phyloP scores from a whole-genome alignment of 2,888 invertebrate genomes.

The Magallana nippona region DNA sequence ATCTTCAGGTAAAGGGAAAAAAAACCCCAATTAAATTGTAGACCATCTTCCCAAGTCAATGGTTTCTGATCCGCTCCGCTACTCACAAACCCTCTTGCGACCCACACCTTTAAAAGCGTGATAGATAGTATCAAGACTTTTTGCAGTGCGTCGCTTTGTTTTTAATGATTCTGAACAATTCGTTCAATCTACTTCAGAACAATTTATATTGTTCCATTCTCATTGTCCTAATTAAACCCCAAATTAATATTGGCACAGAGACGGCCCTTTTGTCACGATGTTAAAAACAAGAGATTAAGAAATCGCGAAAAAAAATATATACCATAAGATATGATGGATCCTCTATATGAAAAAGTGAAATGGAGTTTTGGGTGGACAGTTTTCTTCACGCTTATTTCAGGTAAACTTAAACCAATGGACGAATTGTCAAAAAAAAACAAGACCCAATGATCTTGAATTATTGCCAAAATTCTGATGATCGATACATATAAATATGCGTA shows the following conservation, averaged over 20 bases:
- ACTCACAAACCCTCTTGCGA: too few species aligned
- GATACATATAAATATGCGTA: too few species aligned
- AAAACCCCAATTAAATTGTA: too few species aligned
- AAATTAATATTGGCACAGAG: not conserved
- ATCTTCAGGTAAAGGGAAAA: too few species aligned
- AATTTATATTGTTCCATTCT: not conserved
- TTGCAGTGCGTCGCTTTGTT: not conserved
- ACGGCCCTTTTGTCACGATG: not conserved
- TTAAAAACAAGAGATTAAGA: not conserved
- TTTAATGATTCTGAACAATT: not conserved
- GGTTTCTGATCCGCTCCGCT: too few species aligned
- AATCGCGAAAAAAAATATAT: not conserved
- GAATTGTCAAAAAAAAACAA: too few species aligned
- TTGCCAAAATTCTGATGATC: too few species aligned
- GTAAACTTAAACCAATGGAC: not conserved
- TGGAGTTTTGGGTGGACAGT: not conserved
- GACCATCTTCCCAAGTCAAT: too few species aligned
- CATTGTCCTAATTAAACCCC: conserved; percentile 13
- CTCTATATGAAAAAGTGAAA: not conserved
- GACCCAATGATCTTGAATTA: too few species aligned
- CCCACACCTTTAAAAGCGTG: too few species aligned
- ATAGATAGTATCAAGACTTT: too few species aligned
- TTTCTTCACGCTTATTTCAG: not conserved
- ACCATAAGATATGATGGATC: not conserved
- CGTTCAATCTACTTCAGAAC: not conserved